A percentile compares a stretch with the other conserved stretches of the same genome.
Evolutionary conservation across 1,140 invertebrate species (phyloP).

Genomic region (Branchinecta lindahli): DNA sequence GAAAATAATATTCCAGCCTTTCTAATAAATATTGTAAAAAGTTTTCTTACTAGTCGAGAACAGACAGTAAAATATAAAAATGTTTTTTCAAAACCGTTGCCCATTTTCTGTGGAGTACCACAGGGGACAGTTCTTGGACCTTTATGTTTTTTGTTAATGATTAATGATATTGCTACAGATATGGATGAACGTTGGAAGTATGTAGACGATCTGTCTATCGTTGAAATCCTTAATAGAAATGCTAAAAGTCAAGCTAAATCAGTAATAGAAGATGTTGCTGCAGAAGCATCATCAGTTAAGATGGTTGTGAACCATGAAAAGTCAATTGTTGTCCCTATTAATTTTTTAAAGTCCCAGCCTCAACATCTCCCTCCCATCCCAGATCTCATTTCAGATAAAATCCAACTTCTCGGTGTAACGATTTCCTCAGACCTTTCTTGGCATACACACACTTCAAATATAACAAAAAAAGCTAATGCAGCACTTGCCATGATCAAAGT

Average conservation of each 20-base stretch:
- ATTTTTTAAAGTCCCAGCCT: background rate
- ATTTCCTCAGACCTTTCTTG: background rate
- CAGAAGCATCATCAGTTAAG: too few relatives aligned
- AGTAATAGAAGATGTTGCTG: too few relatives aligned
- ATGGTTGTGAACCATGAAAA: too few relatives aligned
- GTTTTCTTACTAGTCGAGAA: background rate
- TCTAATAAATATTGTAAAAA: background rate
- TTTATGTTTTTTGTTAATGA: background rate
- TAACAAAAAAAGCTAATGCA: background rate
- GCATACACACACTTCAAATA: background rate
- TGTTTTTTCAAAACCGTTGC: background rate
- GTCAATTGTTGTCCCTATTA: too few relatives aligned
- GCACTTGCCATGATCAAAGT: background rate
- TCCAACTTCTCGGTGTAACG: background rate
- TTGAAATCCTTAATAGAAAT: too few relatives aligned
- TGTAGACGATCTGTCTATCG: too few relatives aligned
- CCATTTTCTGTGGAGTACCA: background rate
- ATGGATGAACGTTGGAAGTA: too few relatives aligned
- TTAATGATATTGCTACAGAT: background rate
- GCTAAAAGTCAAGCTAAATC: too few relatives aligned
- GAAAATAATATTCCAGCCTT: background rate
- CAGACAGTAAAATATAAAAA: constrained; percentile 1
- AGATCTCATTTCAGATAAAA: background rate
- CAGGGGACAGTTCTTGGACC: background rate
- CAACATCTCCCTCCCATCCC: background rate